Percentiles rank a stretch among this genome's conserved stretches.
Conservation (phyloP, 1,140 invertebrate species). For the Eumaeus atala region DNA sequence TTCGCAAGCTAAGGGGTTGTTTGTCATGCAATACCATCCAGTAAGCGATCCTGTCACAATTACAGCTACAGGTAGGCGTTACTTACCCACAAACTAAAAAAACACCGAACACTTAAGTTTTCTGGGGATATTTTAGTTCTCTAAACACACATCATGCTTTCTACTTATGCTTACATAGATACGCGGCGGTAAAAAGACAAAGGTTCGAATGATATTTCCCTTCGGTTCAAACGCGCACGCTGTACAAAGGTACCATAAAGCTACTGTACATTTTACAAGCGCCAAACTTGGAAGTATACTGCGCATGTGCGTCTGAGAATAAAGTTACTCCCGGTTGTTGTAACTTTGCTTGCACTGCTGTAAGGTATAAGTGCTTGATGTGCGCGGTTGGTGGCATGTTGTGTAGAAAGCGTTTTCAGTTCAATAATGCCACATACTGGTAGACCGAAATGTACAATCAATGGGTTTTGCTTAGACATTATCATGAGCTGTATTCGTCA, state of each 20-base stretch:
- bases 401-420: not conserved
- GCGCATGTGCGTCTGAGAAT: conserved; percentile 37
- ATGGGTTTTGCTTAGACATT: too few relatives aligned
- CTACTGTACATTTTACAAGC: conserved; percentile 31
- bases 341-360: not conserved
- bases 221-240: conserved; percentile 33
- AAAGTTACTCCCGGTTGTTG: conserved; percentile 33
- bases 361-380: not conserved
- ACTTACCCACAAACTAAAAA: conserved; percentile 46
- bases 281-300: conserved; percentile 15
- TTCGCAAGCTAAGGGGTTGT: not conserved
- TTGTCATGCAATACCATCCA: conserved; percentile 31
- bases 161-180: conserved; percentile 65
- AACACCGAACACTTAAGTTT: conserved; percentile 47
- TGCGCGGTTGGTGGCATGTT: not conserved
- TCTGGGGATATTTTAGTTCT: conserved; percentile 31
- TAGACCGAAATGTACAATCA: not conserved
- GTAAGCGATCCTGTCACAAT: conserved; percentile 24
- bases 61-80: conserved; percentile 29
- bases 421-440: not conserved
- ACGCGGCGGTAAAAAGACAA: conserved; percentile 38
- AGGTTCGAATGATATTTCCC: conserved; percentile 34
- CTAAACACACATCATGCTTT: conserved; percentile 61
- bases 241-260: conserved; percentile 29
- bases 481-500: too few relatives aligned